Base-by-base conservation (phyloP, 2,113 vertebrate genomes). In the Terrapene triunguis region DNA sequence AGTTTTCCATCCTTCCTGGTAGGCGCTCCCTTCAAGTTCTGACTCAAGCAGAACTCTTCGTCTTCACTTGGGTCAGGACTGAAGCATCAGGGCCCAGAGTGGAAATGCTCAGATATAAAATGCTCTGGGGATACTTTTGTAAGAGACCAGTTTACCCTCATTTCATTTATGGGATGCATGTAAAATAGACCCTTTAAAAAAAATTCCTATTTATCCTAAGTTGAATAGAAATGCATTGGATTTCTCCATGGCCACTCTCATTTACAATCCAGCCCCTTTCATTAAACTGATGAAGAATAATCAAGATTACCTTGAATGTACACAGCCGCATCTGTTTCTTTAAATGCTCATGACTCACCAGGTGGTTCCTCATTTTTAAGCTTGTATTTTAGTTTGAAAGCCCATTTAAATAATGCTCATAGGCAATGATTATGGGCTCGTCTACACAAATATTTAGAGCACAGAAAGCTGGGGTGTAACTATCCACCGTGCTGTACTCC, bases 321-420 rank as follows among this genome's bases (percentile, higher is more conserved):
- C 48, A 55, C 3, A 93, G 48, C 5, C 3, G 27, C 93, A 84
- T 42, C 44, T 89, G 51, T 82, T 93, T 89, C 55, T 62, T 89
- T 88, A 62, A 82, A 29, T 88, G 35, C 19, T 51, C 62, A 38
- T 94, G 89, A 94, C 79, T 97, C 94, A 94, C 80, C 29, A 82
- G 80, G 78, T 95, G 93, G 42, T 50, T 94, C 72, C n/a, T 89
- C 16, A 74, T 89, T 76, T 44, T 87, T 48, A 82, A 90, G 82
- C 38, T 81, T 54, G 14, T 88, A 76, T 94, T 96, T 88, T 90
- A 65, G 38, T 78, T 79, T 94, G 12, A 94, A 96, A 92, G 91
- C 19, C 25, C 81, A 69, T 93, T 62, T 88, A 59, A 89, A 95
- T 59, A 90, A 89, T 5, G 87, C 42, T 83, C 72, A 48, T 54